These are phyloP conservation scores for Acanthopleura granulata DNA, from an alignment of 2,888 invertebrate genomes.

Conservation along the genomic window DNA sequence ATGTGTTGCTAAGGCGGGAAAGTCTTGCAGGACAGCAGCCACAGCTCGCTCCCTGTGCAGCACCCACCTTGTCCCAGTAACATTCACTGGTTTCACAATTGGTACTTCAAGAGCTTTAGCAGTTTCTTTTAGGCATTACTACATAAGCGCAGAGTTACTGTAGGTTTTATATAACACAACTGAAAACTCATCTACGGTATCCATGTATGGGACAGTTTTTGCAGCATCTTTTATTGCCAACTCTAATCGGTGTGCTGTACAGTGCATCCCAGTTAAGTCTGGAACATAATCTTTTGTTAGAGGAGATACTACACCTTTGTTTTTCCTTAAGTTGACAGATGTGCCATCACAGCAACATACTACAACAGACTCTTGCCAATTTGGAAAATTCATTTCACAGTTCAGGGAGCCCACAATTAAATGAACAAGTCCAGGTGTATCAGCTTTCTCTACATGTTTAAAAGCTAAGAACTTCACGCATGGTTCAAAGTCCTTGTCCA, in stretches of 20 bases:
- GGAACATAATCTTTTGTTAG: background rate
- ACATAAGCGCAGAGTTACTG: conserved; percentile 10
- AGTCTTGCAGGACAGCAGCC: background rate
- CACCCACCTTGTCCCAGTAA: conserved; percentile 14
- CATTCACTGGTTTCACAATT: conserved; percentile 4
- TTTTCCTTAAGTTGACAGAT: background rate
- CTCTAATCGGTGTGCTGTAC: conserved; percentile 8
- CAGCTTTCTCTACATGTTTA: background rate
- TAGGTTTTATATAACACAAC: background rate
- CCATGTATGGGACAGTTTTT: conserved; percentile 14
- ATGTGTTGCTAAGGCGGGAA: background rate
- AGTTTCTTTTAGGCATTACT: background rate
- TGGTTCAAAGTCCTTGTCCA: conserved; percentile 4
- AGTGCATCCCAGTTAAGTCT: background rate
- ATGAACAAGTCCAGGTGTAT: conserved; percentile 11
- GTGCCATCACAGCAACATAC: conserved; percentile 1
- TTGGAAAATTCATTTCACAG: background rate
- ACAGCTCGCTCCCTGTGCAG: background rate
- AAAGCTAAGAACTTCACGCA: conserved; percentile 9
- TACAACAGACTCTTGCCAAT: background rate
- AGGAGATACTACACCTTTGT: background rate
- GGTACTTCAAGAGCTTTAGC: background rate
- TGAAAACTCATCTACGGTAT: background rate
- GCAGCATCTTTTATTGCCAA: background rate
- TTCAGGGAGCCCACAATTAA: background rate